Conservation (phyloP, 2,888 invertebrate species). For the Drosophila mulleri region DNA sequence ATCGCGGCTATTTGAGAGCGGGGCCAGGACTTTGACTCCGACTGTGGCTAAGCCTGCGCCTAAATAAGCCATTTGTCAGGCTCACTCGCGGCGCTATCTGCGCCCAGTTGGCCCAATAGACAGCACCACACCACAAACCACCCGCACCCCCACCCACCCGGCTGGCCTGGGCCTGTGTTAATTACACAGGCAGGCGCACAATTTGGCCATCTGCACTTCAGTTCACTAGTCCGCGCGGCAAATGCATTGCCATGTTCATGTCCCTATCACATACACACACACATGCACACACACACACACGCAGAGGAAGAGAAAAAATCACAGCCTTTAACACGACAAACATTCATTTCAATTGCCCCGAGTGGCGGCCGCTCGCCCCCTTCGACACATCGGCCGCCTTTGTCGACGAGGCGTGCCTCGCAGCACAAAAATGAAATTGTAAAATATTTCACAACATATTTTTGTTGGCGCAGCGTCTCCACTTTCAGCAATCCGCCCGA, state of each 20-base stretch:
- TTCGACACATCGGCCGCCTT: conserved; percentile 44
- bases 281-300: background rate
- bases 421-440: conserved; percentile 68
- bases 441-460: conserved; percentile 77
- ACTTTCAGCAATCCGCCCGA: conserved; percentile 74
- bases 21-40: background rate
- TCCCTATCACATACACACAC: conserved; percentile 8
- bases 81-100: conserved; percentile 49
- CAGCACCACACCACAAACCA: background rate
- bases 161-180: conserved; percentile 56
- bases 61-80: conserved; percentile 77
- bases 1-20: conserved; percentile 5
- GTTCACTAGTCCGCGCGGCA: conserved; percentile 42
- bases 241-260: conserved; percentile 45
- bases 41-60: conserved; percentile 42
- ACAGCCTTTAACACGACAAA: conserved; percentile 73
- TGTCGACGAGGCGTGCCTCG: conserved; percentile 32
- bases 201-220: conserved; percentile 44
- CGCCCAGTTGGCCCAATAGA: background rate
- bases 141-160: background rate
- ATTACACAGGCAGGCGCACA: conserved; percentile 60
- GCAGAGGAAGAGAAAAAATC: conserved; percentile 41
- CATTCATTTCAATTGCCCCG: conserved; percentile 73
- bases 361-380: conserved; percentile 34
- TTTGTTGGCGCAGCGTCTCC: conserved; percentile 66